Evolutionary conservation across 2,113 vertebrate genomes (phyloP).

Genomic region (Sinocyclocheilus anophthalmus): DNA sequence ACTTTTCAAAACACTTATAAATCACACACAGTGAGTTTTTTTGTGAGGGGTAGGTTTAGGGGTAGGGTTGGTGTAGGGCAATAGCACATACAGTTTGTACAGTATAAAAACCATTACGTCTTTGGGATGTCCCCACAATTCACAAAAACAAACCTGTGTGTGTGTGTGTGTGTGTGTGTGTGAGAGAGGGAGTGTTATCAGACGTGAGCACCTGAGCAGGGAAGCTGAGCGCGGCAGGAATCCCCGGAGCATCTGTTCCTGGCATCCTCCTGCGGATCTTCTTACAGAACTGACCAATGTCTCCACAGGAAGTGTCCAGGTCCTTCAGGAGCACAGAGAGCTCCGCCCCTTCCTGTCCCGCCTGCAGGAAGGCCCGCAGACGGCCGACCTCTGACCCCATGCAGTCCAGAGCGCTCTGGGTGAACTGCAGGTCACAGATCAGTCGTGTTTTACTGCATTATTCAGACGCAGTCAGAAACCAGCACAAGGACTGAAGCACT

Average conservation of each 20-base stretch:
- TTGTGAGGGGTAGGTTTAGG: too few species aligned
- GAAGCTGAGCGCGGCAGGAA: slow-evolving; percentile 85
- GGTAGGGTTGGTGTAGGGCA: too few species aligned
- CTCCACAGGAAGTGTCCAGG: slow-evolving; percentile 92
- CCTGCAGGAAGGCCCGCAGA: slow-evolving; percentile 87
- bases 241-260: slow-evolving; percentile 89
- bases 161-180: background rate
- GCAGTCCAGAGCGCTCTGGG: slow-evolving; percentile 96
- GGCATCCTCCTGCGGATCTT: slow-evolving; percentile 97
- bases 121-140: too few species aligned
- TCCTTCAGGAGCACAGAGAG: slow-evolving; percentile 88
- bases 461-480: background rate
- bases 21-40: too few species aligned
- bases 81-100: too few species aligned
- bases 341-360: slow-evolving; percentile 87
- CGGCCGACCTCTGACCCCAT: slow-evolving; percentile 92
- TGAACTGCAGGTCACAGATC: slow-evolving; percentile 78
- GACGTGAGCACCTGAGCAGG: slow-evolving; percentile 78
- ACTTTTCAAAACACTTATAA: too few species aligned
- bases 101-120: too few species aligned
- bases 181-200: background rate
- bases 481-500: background rate
- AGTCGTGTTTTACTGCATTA: background rate
- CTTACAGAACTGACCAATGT: slow-evolving; percentile 96
- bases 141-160: too few species aligned